phyloP scores from a whole-genome alignment of 2,888 invertebrate species.

The Sphaerophoria rueppellii region DNA sequence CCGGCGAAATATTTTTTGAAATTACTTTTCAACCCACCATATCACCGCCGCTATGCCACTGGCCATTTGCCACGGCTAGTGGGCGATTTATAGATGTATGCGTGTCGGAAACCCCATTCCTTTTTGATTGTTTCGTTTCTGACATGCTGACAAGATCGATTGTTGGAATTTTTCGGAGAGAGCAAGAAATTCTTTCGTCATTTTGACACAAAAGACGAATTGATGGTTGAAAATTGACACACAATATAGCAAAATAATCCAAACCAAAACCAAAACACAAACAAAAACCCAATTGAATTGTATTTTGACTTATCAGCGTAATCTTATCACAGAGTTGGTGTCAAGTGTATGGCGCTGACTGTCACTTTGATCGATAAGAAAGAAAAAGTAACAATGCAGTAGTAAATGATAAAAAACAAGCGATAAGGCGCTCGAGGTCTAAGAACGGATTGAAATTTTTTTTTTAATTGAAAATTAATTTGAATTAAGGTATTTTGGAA shows the following conservation, averaged over 20 bases:
- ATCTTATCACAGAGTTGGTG: slow-evolving; percentile 43
- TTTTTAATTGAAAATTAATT: slow-evolving; percentile 12
- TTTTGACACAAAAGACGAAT: slow-evolving; percentile 21
- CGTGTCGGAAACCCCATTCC: not conserved
- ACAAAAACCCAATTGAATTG: not conserved
- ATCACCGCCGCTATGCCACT: not conserved
- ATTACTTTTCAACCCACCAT: slow-evolving; percentile 5
- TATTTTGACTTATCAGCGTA: slow-evolving; percentile 20
- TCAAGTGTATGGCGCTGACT: slow-evolving; percentile 62
- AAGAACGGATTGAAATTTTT: slow-evolving; percentile 16
- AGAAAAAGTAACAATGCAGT: slow-evolving; percentile 24
- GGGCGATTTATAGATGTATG: not conserved
- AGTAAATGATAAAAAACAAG: slow-evolving; percentile 19
- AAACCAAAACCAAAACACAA: not conserved
- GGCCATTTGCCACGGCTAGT: not conserved
- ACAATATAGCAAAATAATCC: not conserved
- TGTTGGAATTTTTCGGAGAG: not conserved
- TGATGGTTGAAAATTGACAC: slow-evolving; percentile 5
- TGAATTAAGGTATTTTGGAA: not conserved
- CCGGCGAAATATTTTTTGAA: slow-evolving; percentile 12
- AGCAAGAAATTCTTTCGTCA: not conserved
- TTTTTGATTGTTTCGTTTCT: not conserved
- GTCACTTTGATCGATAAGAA: slow-evolving; percentile 45
- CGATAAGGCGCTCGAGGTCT: slow-evolving; percentile 16
- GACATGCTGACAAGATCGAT: slow-evolving; percentile 25